Percentiles rank a stretch among this genome's conserved stretches.
These are phyloP conservation scores for Meiosimyza platycephala DNA, from an alignment of 2,888 invertebrate genomes.

Conservation along the genomic window DNA sequence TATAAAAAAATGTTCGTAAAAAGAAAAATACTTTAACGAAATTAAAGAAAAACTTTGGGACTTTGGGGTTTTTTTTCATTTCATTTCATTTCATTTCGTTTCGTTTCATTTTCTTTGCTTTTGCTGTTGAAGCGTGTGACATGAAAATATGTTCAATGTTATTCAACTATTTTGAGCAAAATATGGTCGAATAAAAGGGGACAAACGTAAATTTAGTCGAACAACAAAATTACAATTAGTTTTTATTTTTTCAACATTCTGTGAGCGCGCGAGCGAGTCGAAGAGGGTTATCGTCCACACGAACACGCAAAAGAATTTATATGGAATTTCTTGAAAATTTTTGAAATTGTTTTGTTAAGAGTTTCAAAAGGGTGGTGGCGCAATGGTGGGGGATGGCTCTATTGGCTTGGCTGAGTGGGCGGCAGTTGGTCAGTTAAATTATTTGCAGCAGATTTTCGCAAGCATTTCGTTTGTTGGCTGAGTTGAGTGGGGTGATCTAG, in stretches of 20 bases:
- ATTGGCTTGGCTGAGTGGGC: no score
- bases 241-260: conserved; percentile 16
- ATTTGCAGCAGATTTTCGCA: no score
- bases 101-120: background rate
- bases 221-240: conserved; percentile 29
- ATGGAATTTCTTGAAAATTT: conserved; percentile 13
- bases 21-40: conserved; percentile 29
- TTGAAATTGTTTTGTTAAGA: background rate
- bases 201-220: background rate
- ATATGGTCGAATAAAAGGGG: background rate
- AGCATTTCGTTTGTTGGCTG: no score
- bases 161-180: conserved; percentile 18
- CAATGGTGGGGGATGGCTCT: no score
- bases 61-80: no score
- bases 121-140: conserved; percentile 28
- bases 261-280: background rate
- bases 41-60: conserved; percentile 30
- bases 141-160: conserved; percentile 43
- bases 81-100: no score
- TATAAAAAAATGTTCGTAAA: conserved; percentile 5
- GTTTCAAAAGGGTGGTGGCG: no score
- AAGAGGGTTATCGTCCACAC: background rate
- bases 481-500: background rate
- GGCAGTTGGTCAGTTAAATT: no score
- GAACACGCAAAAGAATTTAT: conserved; percentile 16